Evolutionary conservation across 2,888 invertebrate genomes (phyloP).

Genomic region (Agrochola macilenta): DNA sequence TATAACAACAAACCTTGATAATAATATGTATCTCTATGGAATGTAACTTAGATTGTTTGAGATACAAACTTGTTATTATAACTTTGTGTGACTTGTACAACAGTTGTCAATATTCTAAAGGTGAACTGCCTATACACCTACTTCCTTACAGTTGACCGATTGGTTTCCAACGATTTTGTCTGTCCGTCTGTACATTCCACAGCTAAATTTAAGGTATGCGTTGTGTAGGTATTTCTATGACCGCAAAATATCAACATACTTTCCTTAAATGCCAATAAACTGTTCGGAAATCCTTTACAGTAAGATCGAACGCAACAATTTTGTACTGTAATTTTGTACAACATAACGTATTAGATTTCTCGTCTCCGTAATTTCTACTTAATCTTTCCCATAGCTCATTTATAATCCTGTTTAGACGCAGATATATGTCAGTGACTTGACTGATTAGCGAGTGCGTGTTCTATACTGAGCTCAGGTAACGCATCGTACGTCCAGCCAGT

Average conservation of each 20-base stretch:
- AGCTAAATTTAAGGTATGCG: neutral
- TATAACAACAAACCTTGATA: neutral
- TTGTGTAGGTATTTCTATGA: neutral
- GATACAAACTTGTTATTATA: constrained; percentile 9
- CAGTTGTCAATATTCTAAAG: neutral
- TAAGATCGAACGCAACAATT: neutral
- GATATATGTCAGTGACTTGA: too few relatives aligned
- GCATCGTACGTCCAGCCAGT: too few relatives aligned
- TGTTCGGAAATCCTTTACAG: neutral
- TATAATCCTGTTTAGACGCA: constrained; percentile 7
- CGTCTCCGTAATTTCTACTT: neutral
- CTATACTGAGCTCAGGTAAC: too few relatives aligned
- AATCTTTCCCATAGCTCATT: constrained; percentile 8
- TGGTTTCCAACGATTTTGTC: neutral
- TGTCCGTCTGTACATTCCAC: neutral
- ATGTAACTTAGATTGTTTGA: constrained; percentile 17
- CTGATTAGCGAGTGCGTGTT: too few relatives aligned
- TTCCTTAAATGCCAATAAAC: neutral
- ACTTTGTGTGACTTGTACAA: neutral
- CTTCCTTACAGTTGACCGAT: neutral
- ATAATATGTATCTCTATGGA: neutral
- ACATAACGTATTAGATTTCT: neutral
- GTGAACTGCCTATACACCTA: neutral
- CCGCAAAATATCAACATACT: neutral
- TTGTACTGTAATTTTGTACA: neutral